phyloP scores from a whole-genome alignment of 2,113 vertebrate species.

The Engraulis encrasicolus region DNA sequence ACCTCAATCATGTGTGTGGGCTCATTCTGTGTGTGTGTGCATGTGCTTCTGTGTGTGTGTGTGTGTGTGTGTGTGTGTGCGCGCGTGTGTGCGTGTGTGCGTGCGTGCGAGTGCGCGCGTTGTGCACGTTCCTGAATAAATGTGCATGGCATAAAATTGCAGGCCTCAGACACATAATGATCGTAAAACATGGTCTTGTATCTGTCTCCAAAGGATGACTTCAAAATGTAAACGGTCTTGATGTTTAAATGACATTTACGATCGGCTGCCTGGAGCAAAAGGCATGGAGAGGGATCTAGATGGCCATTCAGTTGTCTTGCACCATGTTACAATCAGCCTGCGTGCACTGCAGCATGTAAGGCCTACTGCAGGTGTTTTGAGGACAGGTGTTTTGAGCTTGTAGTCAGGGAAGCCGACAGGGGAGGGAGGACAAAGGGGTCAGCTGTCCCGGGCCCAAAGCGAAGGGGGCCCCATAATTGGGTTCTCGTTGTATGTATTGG shows the following conservation, averaged over 20 bases:
- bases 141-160: background rate
- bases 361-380: too few species aligned
- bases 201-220: constrained; percentile 5
- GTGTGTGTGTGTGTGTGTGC: background rate
- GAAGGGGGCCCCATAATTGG: too few species aligned
- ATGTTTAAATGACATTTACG: constrained; percentile 7
- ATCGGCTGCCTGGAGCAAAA: background rate
- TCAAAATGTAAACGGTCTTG: constrained; percentile 11
- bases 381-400: too few species aligned
- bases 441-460: too few species aligned
- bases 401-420: too few species aligned
- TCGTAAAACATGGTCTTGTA: background rate
- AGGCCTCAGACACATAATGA: constrained; percentile 11
- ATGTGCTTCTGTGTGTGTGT: constrained; percentile 23
- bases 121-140: background rate
- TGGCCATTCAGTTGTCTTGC: background rate
- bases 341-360: too few species aligned
- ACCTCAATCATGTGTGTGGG: constrained; percentile 52
- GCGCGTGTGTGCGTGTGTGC: too few species aligned
- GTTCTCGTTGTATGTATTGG: too few species aligned
- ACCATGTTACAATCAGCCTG: background rate
- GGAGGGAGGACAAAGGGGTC: too few species aligned
- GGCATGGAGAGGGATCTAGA: background rate
- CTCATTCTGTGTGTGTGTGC: background rate
- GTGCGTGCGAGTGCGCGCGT: too few species aligned